Conservation (phyloP, 1,140 invertebrate species). For the Sinella curviseta region DNA sequence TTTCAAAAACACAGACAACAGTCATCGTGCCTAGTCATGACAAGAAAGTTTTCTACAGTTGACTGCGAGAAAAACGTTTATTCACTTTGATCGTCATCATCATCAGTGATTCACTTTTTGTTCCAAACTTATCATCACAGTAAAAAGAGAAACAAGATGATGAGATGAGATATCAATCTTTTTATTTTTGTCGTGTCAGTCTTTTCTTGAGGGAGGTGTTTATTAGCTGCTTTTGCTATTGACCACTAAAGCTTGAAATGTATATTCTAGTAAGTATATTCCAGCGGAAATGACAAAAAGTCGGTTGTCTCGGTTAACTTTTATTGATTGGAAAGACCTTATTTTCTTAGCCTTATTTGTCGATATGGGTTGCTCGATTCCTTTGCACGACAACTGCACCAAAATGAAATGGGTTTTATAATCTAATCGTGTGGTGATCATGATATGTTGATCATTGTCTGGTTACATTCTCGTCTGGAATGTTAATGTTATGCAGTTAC, state of each 20-base stretch:
- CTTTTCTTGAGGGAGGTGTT: not conserved
- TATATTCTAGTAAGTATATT: no score
- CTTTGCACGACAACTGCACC: not conserved
- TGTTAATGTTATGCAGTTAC: not conserved
- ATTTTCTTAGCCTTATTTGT: not conserved
- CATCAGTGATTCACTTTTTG: not conserved
- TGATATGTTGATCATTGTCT: slow-evolving; percentile 6
- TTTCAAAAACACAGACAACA: not conserved
- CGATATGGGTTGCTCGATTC: not conserved
- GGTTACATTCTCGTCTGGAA: no score
- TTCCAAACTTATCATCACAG: not conserved
- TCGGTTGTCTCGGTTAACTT: no score
- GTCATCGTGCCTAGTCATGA: not conserved
- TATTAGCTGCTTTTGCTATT: not conserved
- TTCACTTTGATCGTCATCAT: not conserved
- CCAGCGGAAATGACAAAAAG: no score
- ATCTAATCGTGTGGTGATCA: not conserved
- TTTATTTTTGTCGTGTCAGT: not conserved
- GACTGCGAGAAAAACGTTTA: not conserved
- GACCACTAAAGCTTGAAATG: not conserved
- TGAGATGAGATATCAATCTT: not conserved
- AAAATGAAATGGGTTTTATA: no score
- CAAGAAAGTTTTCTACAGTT: not conserved
- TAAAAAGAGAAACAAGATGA: not conserved
- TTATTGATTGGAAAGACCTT: not conserved